Percentiles rank a stretch among this genome's conserved stretches.
Evolutionary conservation across 2,888 invertebrate species (phyloP).

Genomic region (Rhorus exstirpatorius): DNA sequence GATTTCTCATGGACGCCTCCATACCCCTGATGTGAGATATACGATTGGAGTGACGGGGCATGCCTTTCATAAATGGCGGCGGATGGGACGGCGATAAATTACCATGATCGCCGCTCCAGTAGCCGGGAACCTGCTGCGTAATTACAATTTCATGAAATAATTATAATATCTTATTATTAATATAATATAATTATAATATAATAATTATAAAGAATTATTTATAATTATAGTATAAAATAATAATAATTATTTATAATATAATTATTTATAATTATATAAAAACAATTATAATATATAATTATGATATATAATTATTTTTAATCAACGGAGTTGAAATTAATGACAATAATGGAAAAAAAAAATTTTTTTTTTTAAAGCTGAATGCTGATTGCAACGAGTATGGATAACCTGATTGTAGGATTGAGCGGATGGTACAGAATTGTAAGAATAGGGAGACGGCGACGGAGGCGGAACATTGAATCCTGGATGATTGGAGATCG

Average conservation of each 20-base stretch:
- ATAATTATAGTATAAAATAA: too few species aligned
- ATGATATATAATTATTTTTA: too few species aligned
- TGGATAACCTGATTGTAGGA: conserved; percentile 81
- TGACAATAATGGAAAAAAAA: too few species aligned
- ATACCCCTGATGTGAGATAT: conserved; percentile 79
- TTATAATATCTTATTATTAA: too few species aligned
- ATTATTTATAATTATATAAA: too few species aligned
- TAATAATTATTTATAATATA: too few species aligned
- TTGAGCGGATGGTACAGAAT: conserved; percentile 79
- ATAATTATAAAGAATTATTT: too few species aligned
- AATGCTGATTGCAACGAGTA: conserved; percentile 11
- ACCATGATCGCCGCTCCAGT: conserved; percentile 82
- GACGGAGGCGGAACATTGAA: conserved; percentile 81
- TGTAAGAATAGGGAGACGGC: conserved; percentile 81
- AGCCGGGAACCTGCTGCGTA: conserved; percentile 65
- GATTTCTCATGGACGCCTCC: conserved; percentile 77
- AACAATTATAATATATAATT: too few species aligned
- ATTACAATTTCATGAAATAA: conserved; percentile 1
- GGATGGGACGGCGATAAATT: conserved; percentile 75
- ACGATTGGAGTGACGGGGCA: conserved; percentile 79
- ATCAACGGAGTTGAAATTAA: too few species aligned
- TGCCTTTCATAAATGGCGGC: conserved; percentile 83
- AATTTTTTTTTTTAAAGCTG: too few species aligned
- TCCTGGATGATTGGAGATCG: conserved; percentile 79
- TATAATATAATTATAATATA: too few species aligned